Percentiles rank a stretch among this genome's conserved stretches.
These are phyloP conservation scores for Craseonycteris thonglongyai DNA, from an alignment of 2,113 vertebrate genomes.

Conservation along the genomic window DNA sequence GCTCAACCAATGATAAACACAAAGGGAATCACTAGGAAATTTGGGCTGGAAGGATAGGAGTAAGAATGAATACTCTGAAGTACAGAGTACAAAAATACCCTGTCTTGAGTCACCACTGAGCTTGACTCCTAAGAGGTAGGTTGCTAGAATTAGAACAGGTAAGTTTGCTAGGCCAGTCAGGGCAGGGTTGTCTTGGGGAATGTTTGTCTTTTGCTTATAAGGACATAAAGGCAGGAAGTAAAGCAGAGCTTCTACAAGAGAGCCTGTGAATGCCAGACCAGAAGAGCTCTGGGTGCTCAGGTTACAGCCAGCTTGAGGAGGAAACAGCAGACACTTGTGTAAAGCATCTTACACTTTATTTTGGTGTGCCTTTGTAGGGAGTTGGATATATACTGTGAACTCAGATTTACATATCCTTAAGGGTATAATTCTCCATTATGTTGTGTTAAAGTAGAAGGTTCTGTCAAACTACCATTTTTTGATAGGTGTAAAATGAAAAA, in stretches of 20 bases:
- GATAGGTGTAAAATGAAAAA: not conserved
- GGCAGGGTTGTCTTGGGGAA: not conserved
- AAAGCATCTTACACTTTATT: not conserved
- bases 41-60: not conserved
- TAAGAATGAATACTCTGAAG: not conserved
- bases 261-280: not conserved
- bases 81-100: not conserved
- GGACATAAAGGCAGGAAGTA: not conserved
- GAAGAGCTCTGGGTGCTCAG: not conserved
- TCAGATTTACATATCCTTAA: not conserved
- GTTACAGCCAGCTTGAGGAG: not conserved
- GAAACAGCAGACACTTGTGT: not conserved
- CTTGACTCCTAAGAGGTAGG: not conserved
- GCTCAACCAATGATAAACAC: not conserved
- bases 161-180: not conserved
- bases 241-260: not conserved
- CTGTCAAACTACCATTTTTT: not conserved
- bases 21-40: not conserved
- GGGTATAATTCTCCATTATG: not conserved
- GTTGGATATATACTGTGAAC: not conserved
- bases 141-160: rapidly evolving
- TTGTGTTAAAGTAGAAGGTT: not conserved
- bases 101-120: not conserved
- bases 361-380: not conserved
- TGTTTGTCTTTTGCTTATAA: not conserved